Evolutionary conservation across 2,113 vertebrate genomes (phyloP).

Genomic region (Rhagologus leucostigma): DNA sequence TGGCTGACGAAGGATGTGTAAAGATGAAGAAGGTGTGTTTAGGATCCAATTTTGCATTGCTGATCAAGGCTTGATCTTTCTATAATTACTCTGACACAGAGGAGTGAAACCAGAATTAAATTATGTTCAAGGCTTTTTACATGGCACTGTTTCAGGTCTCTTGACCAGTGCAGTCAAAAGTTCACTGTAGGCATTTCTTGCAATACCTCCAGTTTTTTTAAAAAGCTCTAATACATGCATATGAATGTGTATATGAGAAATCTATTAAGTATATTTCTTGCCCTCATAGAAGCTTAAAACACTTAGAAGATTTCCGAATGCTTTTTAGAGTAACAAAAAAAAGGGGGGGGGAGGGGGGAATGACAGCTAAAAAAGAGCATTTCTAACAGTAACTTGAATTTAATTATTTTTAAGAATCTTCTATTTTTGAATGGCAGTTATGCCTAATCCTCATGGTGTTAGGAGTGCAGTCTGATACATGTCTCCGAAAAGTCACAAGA

Average conservation of each 20-base stretch:
- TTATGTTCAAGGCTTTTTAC: background rate
- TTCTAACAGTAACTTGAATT: background rate
- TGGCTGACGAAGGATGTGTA: background rate
- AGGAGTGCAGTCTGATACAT: background rate
- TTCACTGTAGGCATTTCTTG: background rate
- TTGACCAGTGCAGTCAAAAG: background rate
- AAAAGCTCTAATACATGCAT: background rate
- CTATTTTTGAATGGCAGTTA: background rate
- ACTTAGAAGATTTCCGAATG: background rate
- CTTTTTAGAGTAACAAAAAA: background rate
- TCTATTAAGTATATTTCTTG: background rate
- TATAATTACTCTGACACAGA: background rate
- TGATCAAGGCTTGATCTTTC: background rate
- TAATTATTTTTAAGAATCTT: background rate
- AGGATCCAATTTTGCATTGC: background rate
- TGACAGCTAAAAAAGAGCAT: background rate
- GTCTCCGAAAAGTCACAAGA: background rate
- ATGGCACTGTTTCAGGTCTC: background rate
- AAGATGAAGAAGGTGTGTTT: background rate
- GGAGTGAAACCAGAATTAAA: background rate
- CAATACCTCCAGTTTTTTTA: background rate
- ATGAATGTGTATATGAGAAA: background rate
- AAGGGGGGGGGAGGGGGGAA: fast-evolving
- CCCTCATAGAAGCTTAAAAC: background rate
- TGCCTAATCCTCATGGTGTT: background rate